Evolutionary conservation across 2,888 invertebrate species (phyloP).

Genomic region (Gonocerus acuteangulatus): DNA sequence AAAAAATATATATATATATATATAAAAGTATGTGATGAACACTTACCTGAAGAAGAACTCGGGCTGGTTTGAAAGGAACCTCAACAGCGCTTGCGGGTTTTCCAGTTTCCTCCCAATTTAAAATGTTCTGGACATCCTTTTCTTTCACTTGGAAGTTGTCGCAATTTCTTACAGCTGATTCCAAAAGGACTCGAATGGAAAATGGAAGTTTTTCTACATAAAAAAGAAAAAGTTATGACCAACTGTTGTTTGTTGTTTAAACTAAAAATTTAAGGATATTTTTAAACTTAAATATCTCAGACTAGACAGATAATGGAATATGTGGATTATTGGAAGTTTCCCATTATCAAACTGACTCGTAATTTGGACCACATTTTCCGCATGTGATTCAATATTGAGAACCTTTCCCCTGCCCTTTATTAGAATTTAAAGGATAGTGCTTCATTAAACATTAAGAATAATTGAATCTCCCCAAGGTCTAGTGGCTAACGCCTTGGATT

Average conservation of each 20-base stretch:
- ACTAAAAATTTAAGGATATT: not conserved
- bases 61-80: constrained; percentile 90
- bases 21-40: no score
- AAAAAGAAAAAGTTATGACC: constrained; percentile 18
- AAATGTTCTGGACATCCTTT: constrained; percentile 78
- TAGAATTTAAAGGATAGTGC: no score
- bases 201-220: constrained; percentile 72
- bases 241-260: no score
- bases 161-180: constrained; percentile 92
- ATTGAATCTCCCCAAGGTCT: no score
- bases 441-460: no score
- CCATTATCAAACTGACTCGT: no score
- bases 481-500: no score
- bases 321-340: no score
- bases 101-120: constrained; percentile 80
- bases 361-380: no score
- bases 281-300: not conserved
- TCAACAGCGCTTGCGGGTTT: constrained; percentile 64
- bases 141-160: constrained; percentile 75
- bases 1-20: no score
- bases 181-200: constrained; percentile 84
- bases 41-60: constrained; percentile 85
- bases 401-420: no score
- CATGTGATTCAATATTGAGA: no score
- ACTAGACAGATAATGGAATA: not conserved